Evolutionary conservation across 2,113 vertebrate species (phyloP), one percentile per base, ranked within the genome.

Genomic region (Heterotilapia buettikoferi): DNA sequence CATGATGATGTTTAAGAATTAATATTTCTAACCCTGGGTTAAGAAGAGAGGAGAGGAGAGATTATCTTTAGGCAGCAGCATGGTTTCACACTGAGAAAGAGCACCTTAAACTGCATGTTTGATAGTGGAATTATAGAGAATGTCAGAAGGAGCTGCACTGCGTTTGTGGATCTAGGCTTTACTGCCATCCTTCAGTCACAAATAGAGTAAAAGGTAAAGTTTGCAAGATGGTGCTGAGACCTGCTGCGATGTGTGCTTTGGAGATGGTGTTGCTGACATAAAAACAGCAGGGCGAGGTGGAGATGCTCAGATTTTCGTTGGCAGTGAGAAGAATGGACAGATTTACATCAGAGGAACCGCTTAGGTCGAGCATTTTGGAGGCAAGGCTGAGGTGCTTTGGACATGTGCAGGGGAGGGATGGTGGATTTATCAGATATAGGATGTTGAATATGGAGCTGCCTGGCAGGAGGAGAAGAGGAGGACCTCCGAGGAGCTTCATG

Each of bases 111-210:
- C 56, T 59, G 26, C 56, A 31, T 9, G 56, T 59, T 31, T 6
- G 13, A 59, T 16, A 26, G 54, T 57, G 12, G 33, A 36, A 36
- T 36, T 36, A 36, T 36, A 36, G 54, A 59, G 24, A 29, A 57
- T 0, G 56, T 57, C 98, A 97, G 97, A 96, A 98, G 97, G 97
- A 98, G 92, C 38, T 18, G 31, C 38, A 33, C 56, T 16, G 56
- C n/a, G 53, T 54, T 54, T 54, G 53, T 24, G 53, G 53, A 54
- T 54, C 1, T 54, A 54, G 53, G 29, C 29, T 31, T 31, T 31
- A 31, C 29, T 31, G 29, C 29, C 29, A 31, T 31, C 29, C 29
- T 31, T 31, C 29, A 31, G 29, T 31, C 29, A 31, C 29, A 31
- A 31, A 33, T 2, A 52, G 7, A 52, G 50, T 19, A 7, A 52